A percentile compares a stretch with the other conserved stretches of the same genome.
phyloP scores from a whole-genome alignment of 2,113 vertebrate species.

The Orientallactaga bullata region DNA sequence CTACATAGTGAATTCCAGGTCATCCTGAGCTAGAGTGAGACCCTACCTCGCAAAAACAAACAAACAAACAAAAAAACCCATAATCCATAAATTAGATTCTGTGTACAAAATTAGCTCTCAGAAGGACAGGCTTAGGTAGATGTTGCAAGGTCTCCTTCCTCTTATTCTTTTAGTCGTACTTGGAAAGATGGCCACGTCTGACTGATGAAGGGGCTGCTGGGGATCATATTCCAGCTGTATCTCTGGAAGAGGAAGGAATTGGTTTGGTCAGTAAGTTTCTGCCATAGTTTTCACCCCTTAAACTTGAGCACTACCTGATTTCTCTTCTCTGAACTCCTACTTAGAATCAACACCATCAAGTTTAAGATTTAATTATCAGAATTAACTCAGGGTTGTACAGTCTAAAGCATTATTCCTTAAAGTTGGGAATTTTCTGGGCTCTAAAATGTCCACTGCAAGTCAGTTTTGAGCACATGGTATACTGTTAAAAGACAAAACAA shows the following conservation, averaged over 20 bases:
- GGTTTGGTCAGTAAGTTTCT: not conserved
- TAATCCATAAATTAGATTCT: too few species aligned
- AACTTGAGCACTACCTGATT: not conserved
- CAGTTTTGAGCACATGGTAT: not conserved
- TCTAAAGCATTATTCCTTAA: not conserved
- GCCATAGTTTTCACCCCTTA: not conserved
- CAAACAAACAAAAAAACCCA: too few species aligned
- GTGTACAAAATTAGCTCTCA: too few species aligned
- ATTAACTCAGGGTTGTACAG: not conserved
- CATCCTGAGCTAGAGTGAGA: too few species aligned
- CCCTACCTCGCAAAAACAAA: too few species aligned
- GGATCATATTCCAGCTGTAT: not conserved
- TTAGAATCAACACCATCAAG: not conserved
- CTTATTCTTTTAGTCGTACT: not conserved
- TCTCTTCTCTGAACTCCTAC: slow-evolving; percentile 17
- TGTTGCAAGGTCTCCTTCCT: not conserved
- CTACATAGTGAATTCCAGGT: too few species aligned
- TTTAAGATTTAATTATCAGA: not conserved
- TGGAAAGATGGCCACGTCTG: not conserved
- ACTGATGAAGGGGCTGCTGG: not conserved
- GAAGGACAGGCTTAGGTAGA: not conserved
- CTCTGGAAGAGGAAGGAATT: not conserved
- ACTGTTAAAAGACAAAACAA: not conserved
- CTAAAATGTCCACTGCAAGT: not conserved
- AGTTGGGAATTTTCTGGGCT: not conserved